phyloP scores from a whole-genome alignment of 2,888 invertebrate species.

The Lutraria lutraria region DNA sequence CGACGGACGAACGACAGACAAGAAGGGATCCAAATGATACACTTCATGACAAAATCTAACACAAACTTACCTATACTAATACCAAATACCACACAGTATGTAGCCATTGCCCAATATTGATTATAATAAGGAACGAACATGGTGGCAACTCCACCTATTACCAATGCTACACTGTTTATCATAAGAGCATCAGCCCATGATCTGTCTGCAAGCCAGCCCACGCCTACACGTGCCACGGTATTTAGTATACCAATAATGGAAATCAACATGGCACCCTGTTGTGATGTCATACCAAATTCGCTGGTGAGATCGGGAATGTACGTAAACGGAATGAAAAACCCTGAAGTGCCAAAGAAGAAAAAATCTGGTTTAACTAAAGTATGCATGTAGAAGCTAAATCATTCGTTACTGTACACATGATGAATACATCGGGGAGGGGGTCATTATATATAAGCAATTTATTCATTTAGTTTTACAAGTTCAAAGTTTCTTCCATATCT shows the following conservation, averaged over 20 bases:
- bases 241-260: constrained; percentile 91
- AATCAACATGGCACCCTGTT: constrained; percentile 59
- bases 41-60: too few relatives aligned
- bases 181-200: constrained; percentile 93
- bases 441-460: too few relatives aligned
- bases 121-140: constrained; percentile 94
- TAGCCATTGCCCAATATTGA: constrained; percentile 92
- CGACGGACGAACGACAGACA: too few relatives aligned
- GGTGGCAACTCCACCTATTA: constrained; percentile 95
- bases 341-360: constrained; percentile 88
- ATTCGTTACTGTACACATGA: too few relatives aligned
- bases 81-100: constrained; percentile 95
- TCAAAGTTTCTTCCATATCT: too few relatives aligned
- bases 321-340: constrained; percentile 97
- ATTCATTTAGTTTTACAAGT: too few relatives aligned
- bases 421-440: too few relatives aligned
- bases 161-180: constrained; percentile 94
- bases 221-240: constrained; percentile 96
- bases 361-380: too few relatives aligned
- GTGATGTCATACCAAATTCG: constrained; percentile 69
- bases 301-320: constrained; percentile 89
- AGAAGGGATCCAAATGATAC: too few relatives aligned
- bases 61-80: constrained; percentile 87
- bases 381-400: too few relatives aligned
- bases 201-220: constrained; percentile 93